phyloP scores from a whole-genome alignment of 2,113 vertebrate genomes.

The Micronycteris hirsuta region DNA sequence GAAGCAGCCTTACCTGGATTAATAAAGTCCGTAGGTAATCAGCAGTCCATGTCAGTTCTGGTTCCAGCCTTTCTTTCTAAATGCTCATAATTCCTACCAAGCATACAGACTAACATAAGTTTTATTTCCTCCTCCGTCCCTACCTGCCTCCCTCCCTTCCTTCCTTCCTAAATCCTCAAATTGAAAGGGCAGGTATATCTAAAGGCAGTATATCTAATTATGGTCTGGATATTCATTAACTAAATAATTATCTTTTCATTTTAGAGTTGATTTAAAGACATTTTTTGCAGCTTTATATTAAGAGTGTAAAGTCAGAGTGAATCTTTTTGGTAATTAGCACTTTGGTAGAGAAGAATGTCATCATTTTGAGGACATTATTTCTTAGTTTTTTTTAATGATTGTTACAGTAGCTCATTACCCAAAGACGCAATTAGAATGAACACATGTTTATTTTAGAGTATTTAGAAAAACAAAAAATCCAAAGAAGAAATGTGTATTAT shows the following conservation, averaged over 20 bases:
- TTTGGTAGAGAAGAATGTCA: not conserved
- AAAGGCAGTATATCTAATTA: not conserved
- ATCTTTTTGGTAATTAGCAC: not conserved
- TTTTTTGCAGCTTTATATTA: not conserved
- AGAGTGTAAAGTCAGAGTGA: not conserved
- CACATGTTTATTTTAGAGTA: not conserved
- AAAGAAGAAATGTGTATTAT: not conserved
- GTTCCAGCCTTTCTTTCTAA: not conserved
- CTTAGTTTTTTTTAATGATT: not conserved
- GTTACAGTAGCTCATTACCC: not conserved
- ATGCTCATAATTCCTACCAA: not conserved
- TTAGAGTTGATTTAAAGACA: not conserved
- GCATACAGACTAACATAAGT: not conserved
- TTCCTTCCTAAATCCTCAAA: not conserved
- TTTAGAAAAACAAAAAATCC: not conserved
- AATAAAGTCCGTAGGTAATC: too few relatives aligned
- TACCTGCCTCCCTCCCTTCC: not conserved
- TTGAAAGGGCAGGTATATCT: not conserved
- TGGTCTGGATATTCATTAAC: not conserved
- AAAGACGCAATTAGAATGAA: not conserved
- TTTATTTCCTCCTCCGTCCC: not conserved
- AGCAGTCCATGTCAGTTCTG: not conserved
- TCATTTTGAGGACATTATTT: not conserved
- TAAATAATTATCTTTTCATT: not conserved
- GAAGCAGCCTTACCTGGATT: too few relatives aligned